Evolutionary conservation across 2,113 vertebrate species (phyloP).

Genomic region (Ancistrus triradiatus): DNA sequence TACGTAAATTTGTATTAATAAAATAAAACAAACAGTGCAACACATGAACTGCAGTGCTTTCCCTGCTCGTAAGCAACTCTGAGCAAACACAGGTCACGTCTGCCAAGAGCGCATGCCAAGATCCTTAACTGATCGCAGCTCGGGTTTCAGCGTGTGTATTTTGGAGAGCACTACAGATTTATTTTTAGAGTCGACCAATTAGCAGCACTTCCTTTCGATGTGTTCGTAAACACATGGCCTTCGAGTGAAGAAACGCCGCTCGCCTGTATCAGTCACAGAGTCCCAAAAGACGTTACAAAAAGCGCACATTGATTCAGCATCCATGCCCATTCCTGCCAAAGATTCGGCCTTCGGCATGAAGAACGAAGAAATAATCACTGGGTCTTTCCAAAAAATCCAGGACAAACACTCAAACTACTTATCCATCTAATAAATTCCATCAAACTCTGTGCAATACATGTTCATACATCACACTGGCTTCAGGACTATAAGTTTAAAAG

Average conservation of each 20-base stretch:
- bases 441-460: too few species aligned
- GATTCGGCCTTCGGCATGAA: conserved; percentile 5
- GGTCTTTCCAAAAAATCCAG: too few species aligned
- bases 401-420: too few species aligned
- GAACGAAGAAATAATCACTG: too few species aligned
- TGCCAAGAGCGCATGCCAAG: conserved; percentile 20
- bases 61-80: conserved; percentile 2
- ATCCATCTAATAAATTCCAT: too few species aligned
- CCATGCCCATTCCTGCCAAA: not conserved
- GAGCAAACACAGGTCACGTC: conserved; percentile 3
- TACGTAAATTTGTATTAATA: too few species aligned
- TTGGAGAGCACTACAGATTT: conserved; percentile 21
- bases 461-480: too few species aligned
- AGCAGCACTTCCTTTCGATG: conserved; percentile 33
- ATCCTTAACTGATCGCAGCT: conserved; percentile 31
- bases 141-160: conserved; percentile 34
- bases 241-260: conserved; percentile 4
- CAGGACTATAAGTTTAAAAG: too few species aligned
- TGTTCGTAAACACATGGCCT: conserved; percentile 33
- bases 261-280: not conserved
- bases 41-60: conserved; percentile 3
- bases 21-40: conserved; percentile 10
- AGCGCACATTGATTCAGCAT: conserved; percentile 16
- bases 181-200: conserved; percentile 43
- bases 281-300: conserved; percentile 6